Base-by-base conservation (phyloP, 2,888 invertebrate species). In the Caradrina kadenii region DNA sequence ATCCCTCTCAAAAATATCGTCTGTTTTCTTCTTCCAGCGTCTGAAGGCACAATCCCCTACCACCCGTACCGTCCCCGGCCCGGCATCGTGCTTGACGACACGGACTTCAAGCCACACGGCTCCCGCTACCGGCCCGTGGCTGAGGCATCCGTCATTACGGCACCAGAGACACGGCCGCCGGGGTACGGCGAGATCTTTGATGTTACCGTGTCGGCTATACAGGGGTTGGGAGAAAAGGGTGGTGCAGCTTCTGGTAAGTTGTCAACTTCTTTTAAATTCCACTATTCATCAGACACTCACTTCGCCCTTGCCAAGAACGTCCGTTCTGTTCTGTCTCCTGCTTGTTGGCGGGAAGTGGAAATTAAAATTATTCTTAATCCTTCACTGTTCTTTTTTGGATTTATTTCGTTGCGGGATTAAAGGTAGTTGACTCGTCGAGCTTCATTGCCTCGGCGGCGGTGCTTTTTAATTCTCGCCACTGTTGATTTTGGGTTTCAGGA, bases 201-300 rank as follows among this genome's bases (percentile, higher is more conserved):
- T 85, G 97, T 98, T 0, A 98, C 98, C 0, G 97, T 98, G 0
- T 98, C 98, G 0, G 98, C 98, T 1, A 97, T 98, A 72, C 98
- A 98, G 89, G 98, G 98, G 1, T 97, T 98, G 0, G 97, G 97
- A 0, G 97, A 97, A 19, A 95, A 96, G 59, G 92, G 90, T 0
- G 85, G 82, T 0, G 49, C 35, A 0, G 92, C 90, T 35, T 91
- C 94, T 48, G 93, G 95, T 94, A 63, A 88, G 87, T 58, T 7
- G 3, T 17, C 8, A 35, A 35, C 1, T 1, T 35, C 7, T 8
- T n/a, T n/a, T n/a, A n/a, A n/a, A n/a, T n/a, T n/a, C n/a, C n/a
- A n/a, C n/a, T n/a, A n/a, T n/a, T n/a, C n/a, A n/a, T n/a, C n/a
- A n/a, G n/a, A n/a, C n/a, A n/a, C n/a, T n/a, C n/a, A n/a, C n/a